Evolutionary conservation across 1,140 invertebrate species (phyloP).

Genomic region (Nomia melanderi): DNA sequence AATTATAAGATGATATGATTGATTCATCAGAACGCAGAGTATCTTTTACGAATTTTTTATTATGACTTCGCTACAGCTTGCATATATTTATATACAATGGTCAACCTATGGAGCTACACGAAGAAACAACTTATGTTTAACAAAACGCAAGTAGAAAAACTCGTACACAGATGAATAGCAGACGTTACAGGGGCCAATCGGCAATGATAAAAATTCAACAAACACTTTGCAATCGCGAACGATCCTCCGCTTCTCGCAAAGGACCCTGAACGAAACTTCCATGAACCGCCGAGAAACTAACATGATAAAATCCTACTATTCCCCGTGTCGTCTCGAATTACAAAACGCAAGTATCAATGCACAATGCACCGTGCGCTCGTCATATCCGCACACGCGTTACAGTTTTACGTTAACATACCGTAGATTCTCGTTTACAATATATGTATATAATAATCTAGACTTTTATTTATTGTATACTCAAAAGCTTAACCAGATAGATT

Average conservation of each 20-base stretch:
- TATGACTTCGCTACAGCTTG: slow-evolving; percentile 44
- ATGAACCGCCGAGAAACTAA: not conserved
- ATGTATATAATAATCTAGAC: slow-evolving; percentile 47
- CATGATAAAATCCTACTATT: slow-evolving; percentile 29
- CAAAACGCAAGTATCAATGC: slow-evolving; percentile 30
- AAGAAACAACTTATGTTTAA: not conserved
- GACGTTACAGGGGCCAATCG: not conserved
- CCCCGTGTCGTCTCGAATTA: slow-evolving; percentile 7
- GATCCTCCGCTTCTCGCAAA: not conserved
- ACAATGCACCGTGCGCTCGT: slow-evolving; percentile 13
- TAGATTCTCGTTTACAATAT: slow-evolving; percentile 48
- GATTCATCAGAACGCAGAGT: not conserved
- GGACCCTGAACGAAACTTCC: not conserved
- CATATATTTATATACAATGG: slow-evolving; percentile 51
- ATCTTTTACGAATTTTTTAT: slow-evolving; percentile 45
- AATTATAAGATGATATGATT: no score
- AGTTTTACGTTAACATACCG: slow-evolving; percentile 51
- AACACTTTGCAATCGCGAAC: not conserved
- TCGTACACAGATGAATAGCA: not conserved
- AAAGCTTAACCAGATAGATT: slow-evolving; percentile 53
- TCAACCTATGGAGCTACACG: slow-evolving; percentile 31
- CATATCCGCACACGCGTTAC: slow-evolving; percentile 42
- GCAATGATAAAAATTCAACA: slow-evolving; percentile 1
- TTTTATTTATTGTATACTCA: slow-evolving; percentile 56
- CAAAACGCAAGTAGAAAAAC: slow-evolving; percentile 32